Percentiles rank a stretch among this genome's conserved stretches.
Conservation (phyloP, 2,797 vertebrate genomes). For the Schizopygopsis pylzovi region DNA sequence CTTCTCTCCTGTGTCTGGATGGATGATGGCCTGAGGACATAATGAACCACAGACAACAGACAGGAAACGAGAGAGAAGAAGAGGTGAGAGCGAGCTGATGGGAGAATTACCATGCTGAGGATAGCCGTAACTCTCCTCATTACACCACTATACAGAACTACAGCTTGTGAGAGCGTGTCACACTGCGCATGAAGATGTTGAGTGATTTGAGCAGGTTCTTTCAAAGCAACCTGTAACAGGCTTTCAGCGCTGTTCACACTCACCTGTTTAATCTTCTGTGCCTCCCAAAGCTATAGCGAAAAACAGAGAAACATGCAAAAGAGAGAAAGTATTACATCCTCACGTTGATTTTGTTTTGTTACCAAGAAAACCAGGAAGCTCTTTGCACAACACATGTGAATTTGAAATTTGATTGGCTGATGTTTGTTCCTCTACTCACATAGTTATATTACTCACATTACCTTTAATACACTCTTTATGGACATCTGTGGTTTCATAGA, state of each 20-base stretch:
- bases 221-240: slow-evolving; percentile 22
- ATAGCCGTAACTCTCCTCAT: slow-evolving; percentile 35
- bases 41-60: slow-evolving; percentile 53
- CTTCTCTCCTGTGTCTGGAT: slow-evolving; percentile 93
- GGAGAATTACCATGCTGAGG: slow-evolving; percentile 28
- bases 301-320: slow-evolving; percentile 1
- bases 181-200: not conserved
- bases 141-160: slow-evolving; percentile 24
- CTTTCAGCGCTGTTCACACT: slow-evolving; percentile 36
- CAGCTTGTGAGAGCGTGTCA: slow-evolving; percentile 25
- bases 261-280: slow-evolving; percentile 97
- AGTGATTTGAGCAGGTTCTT: slow-evolving; percentile 5
- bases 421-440: not conserved
- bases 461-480: not conserved
- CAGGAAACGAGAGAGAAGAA: slow-evolving; percentile 49
- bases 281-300: slow-evolving; percentile 85
- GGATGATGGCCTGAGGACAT: slow-evolving; percentile 87
- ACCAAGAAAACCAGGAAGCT: not conserved
- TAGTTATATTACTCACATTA: not conserved
- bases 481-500: not conserved
- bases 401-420: not conserved
- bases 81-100: slow-evolving; percentile 11
- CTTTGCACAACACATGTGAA: slow-evolving; percentile 10
- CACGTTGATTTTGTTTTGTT: not conserved
- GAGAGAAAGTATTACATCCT: not conserved